Evolutionary conservation across 2,113 vertebrate species (phyloP).

Genomic region (Zonotrichia leucophrys): DNA sequence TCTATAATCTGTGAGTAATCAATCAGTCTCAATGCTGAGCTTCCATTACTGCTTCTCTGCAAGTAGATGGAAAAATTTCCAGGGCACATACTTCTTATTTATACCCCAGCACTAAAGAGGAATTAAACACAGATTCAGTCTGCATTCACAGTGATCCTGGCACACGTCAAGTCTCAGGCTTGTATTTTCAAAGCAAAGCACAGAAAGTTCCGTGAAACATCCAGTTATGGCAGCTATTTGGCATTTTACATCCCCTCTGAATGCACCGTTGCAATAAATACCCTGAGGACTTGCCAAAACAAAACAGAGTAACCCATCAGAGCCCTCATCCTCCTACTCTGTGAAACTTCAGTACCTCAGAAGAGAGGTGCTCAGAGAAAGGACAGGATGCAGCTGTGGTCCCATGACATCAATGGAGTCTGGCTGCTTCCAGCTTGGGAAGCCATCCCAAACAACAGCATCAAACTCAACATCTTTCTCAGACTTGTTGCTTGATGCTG

Average conservation of each 20-base stretch:
- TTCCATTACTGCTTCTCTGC: background rate
- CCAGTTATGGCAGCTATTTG: conserved; percentile 3
- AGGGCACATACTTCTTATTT: conserved; percentile 29
- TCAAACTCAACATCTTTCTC: background rate
- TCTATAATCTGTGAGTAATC: conserved; percentile 41
- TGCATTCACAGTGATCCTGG: conserved; percentile 3
- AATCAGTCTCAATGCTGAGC: background rate
- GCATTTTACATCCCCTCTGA: background rate
- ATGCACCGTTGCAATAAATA: background rate
- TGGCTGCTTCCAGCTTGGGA: background rate
- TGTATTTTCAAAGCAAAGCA: conserved; percentile 25
- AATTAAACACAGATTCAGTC: conserved; percentile 29
- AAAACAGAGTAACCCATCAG: background rate
- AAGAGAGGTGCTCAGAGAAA: background rate
- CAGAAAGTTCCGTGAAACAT: background rate
- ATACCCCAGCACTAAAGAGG: background rate
- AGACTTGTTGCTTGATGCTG: background rate
- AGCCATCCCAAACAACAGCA: background rate
- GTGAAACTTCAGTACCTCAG: background rate
- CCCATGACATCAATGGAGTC: background rate
- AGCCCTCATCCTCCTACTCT: background rate
- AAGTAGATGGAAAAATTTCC: conserved; percentile 19
- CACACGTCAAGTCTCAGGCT: background rate
- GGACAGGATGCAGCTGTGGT: background rate
- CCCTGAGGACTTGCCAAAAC: background rate